These are phyloP conservation scores for Triplophysa rosa DNA, from an alignment of 2,113 vertebrate species.

Conservation along the genomic window DNA sequence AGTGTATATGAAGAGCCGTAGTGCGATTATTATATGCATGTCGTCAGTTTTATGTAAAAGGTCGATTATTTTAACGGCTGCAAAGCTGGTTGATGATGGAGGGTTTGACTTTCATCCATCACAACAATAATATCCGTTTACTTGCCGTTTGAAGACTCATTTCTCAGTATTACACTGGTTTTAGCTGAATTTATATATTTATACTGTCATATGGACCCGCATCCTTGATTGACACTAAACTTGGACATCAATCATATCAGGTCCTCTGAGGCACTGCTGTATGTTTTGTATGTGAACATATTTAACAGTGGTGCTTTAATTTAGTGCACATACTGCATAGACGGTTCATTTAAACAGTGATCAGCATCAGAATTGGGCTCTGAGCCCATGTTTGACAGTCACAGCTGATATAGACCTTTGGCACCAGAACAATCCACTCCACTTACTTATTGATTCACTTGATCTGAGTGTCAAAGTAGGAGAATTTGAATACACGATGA, in stretches of 20 bases:
- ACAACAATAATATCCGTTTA: background rate
- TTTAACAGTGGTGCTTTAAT: background rate
- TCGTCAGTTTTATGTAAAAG: slow-evolving; percentile 2
- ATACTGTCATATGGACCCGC: background rate
- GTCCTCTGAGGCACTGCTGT: background rate
- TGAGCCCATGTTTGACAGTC: slow-evolving; percentile 7
- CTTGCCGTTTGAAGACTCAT: slow-evolving; percentile 26
- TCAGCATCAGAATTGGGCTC: background rate
- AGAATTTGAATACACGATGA: slow-evolving; percentile 73
- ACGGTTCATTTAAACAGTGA: background rate
- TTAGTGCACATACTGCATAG: background rate
- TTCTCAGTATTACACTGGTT: slow-evolving; percentile 25
- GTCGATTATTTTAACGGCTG: background rate
- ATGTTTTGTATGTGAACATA: background rate
- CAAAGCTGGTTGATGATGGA: slow-evolving; percentile 33
- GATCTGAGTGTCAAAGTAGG: background rate
- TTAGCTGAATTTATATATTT: background rate
- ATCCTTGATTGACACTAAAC: background rate
- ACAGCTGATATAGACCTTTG: slow-evolving; percentile 3
- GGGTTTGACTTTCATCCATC: slow-evolving; percentile 23
- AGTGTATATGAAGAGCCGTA: background rate
- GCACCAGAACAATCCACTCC: slow-evolving; percentile 1
- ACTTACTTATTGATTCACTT: background rate
- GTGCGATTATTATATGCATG: background rate
- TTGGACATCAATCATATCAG: slow-evolving; percentile 25